Conservation (phyloP, 2,113 vertebrate species). For the Todiramphus chloris region DNA sequence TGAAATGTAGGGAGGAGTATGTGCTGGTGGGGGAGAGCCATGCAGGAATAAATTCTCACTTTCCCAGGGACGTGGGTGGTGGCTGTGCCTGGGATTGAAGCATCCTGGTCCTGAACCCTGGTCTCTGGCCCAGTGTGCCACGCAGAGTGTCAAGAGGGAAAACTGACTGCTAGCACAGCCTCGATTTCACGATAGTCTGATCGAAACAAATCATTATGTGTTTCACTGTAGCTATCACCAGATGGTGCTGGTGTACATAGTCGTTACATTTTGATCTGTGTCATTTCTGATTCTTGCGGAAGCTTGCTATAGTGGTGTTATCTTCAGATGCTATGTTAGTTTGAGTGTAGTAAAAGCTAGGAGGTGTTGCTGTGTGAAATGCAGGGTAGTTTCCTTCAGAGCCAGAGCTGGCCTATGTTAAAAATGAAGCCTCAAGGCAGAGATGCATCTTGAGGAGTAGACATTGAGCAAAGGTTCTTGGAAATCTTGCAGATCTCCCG, state of each 20-base stretch:
- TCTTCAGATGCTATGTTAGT: not conserved
- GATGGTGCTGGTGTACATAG: not conserved
- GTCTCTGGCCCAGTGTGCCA: not conserved
- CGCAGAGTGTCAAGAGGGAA: not conserved
- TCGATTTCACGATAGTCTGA: not conserved
- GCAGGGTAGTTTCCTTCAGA: not conserved
- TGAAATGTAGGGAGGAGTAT: not conserved
- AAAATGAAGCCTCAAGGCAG: not conserved
- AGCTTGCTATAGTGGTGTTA: not conserved
- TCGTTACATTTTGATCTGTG: fast-evolving
- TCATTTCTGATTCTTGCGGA: not conserved
- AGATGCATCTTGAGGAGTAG: not conserved
- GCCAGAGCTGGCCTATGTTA: not conserved
- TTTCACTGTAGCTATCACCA: not conserved
- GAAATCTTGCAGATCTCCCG: not conserved
- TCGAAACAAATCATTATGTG: not conserved
- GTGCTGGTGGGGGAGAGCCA: not conserved
- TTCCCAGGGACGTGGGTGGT: not conserved
- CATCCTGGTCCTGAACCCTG: fast-evolving
- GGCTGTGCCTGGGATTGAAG: not conserved
- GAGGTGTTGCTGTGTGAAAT: not conserved
- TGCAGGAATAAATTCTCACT: not conserved
- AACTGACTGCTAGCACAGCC: not conserved
- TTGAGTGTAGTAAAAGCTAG: not conserved
- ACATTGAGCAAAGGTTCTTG: not conserved